Percentiles rank a stretch among this genome's conserved stretches.
Evolutionary conservation across 2,113 vertebrate species (phyloP).

Genomic region (Harpagus bidentatus): DNA sequence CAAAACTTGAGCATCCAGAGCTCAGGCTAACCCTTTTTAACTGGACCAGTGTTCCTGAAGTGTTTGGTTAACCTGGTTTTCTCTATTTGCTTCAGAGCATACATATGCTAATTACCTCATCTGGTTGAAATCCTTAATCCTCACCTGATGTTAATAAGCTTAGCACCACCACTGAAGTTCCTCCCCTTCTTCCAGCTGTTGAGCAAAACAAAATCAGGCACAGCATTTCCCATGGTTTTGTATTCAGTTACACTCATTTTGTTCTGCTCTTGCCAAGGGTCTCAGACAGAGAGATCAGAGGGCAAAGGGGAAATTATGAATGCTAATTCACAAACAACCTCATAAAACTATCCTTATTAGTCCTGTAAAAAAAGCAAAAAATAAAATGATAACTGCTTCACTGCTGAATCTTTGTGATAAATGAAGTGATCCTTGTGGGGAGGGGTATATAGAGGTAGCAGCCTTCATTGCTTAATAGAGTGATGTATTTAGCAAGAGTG

Average conservation of each 20-base stretch:
- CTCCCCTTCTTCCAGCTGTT: not conserved
- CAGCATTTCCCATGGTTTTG: not conserved
- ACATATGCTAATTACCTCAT: fast-evolving
- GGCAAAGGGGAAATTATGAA: not conserved
- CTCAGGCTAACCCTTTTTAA: not conserved
- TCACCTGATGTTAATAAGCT: not conserved
- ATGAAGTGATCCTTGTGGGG: not conserved
- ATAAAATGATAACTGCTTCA: not conserved
- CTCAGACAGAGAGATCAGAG: not conserved
- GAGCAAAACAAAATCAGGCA: not conserved
- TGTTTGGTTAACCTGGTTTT: not conserved
- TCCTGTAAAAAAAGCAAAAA: not conserved
- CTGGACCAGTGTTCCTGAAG: not conserved
- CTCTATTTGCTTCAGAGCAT: not conserved
- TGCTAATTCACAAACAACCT: not conserved
- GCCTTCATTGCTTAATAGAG: not conserved
- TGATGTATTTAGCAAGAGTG: not conserved
- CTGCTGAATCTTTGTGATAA: not conserved
- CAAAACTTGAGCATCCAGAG: not conserved
- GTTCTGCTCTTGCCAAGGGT: not conserved
- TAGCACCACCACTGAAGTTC: not conserved
- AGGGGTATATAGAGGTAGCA: not conserved
- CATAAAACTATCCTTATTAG: conserved; percentile 5
- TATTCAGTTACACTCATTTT: not conserved
- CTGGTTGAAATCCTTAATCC: not conserved